phyloP scores from a whole-genome alignment of 2,797 vertebrate species.

The Tamandua tetradactyla region DNA sequence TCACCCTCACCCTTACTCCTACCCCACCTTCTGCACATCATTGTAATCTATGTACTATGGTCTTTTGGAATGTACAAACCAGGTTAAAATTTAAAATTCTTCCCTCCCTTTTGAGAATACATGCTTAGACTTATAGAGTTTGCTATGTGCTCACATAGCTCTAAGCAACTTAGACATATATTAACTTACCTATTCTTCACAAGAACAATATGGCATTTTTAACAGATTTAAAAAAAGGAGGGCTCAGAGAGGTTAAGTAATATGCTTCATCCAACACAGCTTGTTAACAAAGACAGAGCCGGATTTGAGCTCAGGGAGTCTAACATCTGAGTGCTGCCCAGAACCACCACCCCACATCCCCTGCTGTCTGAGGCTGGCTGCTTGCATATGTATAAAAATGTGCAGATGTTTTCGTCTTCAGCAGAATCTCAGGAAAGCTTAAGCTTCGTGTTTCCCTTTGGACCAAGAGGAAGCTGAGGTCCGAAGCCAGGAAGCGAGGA shows the following conservation, averaged over 20 bases:
- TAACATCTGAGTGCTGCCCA: neutral
- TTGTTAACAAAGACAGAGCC: neutral
- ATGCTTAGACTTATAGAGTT: neutral
- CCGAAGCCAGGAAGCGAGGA: neutral
- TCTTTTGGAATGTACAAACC: neutral
- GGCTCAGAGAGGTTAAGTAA: neutral
- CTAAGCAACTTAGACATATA: neutral
- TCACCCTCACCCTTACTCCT: too few relatives aligned
- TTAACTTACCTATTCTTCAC: neutral
- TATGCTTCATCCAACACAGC: neutral
- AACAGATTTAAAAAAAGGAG: neutral
- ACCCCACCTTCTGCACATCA: too few relatives aligned
- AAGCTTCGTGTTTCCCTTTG: neutral
- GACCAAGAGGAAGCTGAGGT: neutral
- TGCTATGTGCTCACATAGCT: neutral
- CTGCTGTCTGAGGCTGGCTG: neutral
- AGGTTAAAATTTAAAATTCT: neutral
- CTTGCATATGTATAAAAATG: neutral
- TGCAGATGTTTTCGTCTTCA: neutral
- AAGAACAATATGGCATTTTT: neutral
- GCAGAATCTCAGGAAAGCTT: neutral
- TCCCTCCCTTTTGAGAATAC: neutral
- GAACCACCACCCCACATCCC: rapidly evolving
- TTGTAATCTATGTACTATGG: neutral
- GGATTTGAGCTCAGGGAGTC: neutral